These are phyloP conservation scores for Podarcis lilfordi DNA, from an alignment of 2,797 vertebrate genomes.

Conservation along the genomic window DNA sequence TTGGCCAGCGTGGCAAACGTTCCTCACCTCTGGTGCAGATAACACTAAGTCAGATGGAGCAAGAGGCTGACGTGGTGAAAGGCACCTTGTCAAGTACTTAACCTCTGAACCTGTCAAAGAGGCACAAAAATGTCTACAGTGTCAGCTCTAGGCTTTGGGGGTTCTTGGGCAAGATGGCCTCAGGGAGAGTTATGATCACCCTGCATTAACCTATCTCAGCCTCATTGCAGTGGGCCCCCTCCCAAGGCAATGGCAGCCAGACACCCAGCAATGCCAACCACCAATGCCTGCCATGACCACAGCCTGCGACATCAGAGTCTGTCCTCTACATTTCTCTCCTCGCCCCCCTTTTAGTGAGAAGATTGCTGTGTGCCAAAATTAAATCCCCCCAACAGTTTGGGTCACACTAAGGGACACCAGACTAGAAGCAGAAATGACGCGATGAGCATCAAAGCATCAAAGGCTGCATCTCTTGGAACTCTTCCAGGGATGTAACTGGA, in stretches of 20 bases:
- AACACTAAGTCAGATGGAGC: background rate
- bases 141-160: background rate
- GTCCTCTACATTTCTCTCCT: background rate
- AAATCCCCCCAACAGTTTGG: background rate
- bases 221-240: too few species aligned
- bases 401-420: background rate
- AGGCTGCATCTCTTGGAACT: background rate
- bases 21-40: background rate
- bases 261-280: background rate
- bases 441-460: slow-evolving; percentile 18
- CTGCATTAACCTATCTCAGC: too few species aligned
- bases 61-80: background rate
- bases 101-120: background rate
- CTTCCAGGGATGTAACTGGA: background rate
- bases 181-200: too few species aligned
- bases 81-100: background rate
- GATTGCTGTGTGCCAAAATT: background rate
- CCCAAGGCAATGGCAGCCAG: background rate
- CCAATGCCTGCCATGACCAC: too few species aligned
- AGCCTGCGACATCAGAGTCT: background rate
- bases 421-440: background rate
- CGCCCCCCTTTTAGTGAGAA: background rate
- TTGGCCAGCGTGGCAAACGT: too few species aligned
- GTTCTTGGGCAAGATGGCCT: background rate
- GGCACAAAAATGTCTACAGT: background rate